A percentile compares a stretch with the other conserved stretches of the same genome.
These are phyloP conservation scores for Prunella himalayana DNA, from an alignment of 2,113 vertebrate genomes.

Conservation along the genomic window DNA sequence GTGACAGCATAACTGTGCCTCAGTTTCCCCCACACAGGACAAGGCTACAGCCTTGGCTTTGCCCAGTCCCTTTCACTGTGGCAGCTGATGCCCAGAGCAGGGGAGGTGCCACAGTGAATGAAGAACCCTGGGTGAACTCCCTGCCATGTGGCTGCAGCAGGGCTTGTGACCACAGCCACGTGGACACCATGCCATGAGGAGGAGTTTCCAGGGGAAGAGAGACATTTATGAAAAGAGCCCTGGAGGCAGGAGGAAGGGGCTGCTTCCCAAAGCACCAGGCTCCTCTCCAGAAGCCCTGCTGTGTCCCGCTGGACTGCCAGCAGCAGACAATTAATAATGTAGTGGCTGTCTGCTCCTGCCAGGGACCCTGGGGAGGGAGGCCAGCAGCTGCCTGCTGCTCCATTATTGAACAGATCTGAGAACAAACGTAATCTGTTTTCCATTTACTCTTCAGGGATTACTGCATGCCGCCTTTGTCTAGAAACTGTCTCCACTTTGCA, in stretches of 20 bases:
- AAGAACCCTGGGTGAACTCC: neutral
- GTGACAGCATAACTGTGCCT: neutral
- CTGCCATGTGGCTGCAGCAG: neutral
- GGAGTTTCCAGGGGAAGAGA: neutral
- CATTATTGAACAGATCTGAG: constrained; percentile 38
- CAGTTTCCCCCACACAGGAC: neutral
- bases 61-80: neutral
- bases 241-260: neutral
- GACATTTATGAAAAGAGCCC: neutral
- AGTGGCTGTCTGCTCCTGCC: constrained; percentile 6
- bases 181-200: rapidly evolving
- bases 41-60: neutral
- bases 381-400: constrained; percentile 48
- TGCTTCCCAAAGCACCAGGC: neutral
- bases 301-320: neutral
- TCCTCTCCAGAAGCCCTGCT: neutral
- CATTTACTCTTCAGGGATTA: constrained; percentile 14
- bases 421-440: constrained; percentile 21
- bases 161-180: neutral
- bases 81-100: neutral
- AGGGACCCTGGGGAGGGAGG: neutral
- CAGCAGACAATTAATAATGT: constrained; percentile 24
- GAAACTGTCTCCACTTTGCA: neutral
- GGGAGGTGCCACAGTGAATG: neutral
- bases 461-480: neutral